Base-by-base conservation (phyloP, 1,140 invertebrate species). In the Zaprionus vittiger region DNA sequence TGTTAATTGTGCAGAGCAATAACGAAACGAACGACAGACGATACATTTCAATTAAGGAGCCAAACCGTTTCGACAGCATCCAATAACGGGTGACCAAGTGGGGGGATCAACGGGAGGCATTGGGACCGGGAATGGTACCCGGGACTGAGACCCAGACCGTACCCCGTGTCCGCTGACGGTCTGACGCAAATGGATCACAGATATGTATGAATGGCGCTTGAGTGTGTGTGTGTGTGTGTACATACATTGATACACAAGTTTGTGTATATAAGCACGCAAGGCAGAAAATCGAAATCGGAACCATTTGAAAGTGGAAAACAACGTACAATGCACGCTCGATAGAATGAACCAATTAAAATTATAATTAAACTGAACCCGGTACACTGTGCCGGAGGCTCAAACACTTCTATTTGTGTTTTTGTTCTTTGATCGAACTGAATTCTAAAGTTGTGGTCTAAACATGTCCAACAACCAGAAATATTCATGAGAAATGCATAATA, bases 31-130 rank as follows among this genome's bases (percentile, higher is more conserved):
- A 62, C 74, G 59, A 73, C 77, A 84, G 80, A 77, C 81, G 81
- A 83, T 83, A 83, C 81, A 83, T 84, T 84, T 83, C 81, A 83
- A 83, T 83, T 83, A 77, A 83, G 77, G 49, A 34, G 34, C 59
- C 20, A 60, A 60, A 67, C 31, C 37, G 67, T 83, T 83, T 83
- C 81, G 73, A 83, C 80, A 82, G 80, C 77, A 77, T 73, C 81
- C 80, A 83, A 80, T 83, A 73, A 76, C 67, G 22, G 38, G n/a
- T 28, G 34, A 56, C 61, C 24, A 49, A 20, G 7, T 17, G 41
- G 41, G 41, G n/a, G 24, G 38, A 62, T 47, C 41, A 20, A 55
- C n/a, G 56, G 34, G 26, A 17, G 44, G 54, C 24, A 26, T 4
- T 37, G 57, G 17, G 15, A 47, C 12, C 17, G 4, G 22, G 37